Evolutionary conservation across 35 echinoderm and acorn worm genomes (phyloP).

Genomic region (Amphiura filiformis): DNA sequence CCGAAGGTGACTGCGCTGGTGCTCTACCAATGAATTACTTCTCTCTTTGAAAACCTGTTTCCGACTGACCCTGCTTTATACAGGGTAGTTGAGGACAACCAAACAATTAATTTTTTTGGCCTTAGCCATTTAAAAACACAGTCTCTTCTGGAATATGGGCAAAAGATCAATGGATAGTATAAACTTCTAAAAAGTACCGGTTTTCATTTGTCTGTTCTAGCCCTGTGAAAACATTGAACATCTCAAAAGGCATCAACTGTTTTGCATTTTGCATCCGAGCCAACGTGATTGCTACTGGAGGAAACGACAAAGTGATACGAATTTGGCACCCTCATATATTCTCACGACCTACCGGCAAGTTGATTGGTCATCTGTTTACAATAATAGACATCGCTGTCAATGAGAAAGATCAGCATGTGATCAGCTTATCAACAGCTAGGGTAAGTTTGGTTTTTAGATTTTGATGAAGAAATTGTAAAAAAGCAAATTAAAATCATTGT

Average conservation of each 20-base stretch:
- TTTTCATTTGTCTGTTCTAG: constrained; percentile 5
- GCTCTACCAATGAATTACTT: too few species aligned
- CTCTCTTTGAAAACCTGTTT: too few species aligned
- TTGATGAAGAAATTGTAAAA: too few species aligned
- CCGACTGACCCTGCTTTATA: too few species aligned
- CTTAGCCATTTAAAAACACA: too few species aligned
- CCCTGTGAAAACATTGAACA: constrained; percentile 60
- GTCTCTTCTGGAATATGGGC: too few species aligned
- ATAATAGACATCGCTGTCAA: constrained; percentile 94
- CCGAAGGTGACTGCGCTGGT: too few species aligned
- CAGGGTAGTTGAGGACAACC: too few species aligned
- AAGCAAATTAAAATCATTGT: too few species aligned
- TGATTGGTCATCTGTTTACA: constrained; percentile 97
- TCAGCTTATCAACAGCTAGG: constrained; percentile 97
- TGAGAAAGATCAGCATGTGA: constrained; percentile 99
- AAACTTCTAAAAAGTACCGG: too few species aligned
- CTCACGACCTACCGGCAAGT: constrained; percentile 90
- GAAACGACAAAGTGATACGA: constrained; percentile 89
- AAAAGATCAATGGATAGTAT: too few species aligned
- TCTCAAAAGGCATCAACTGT: constrained; percentile 91
- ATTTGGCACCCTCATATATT: constrained; percentile 99
- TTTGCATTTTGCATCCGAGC: constrained; percentile 91
- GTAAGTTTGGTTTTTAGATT: constrained; percentile 54
- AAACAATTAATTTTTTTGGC: too few species aligned
- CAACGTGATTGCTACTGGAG: constrained; percentile 93